phyloP scores from a whole-genome alignment of 2,113 vertebrate species.

The Capricornis sumatraensis region DNA sequence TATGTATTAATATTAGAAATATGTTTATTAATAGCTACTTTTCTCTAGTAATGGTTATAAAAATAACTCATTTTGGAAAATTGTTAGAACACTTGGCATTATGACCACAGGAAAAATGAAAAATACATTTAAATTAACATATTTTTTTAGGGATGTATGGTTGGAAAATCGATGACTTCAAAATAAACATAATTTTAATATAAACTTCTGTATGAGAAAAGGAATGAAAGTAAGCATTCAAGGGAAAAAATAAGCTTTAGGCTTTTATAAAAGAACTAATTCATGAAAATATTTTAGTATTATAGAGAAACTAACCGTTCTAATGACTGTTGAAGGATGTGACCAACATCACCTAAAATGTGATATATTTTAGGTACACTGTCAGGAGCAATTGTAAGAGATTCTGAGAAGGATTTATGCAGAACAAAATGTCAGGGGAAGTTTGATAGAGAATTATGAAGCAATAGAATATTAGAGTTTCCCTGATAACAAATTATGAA shows the following conservation, averaged over 20 bases:
- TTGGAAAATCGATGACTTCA: not conserved
- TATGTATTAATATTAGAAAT: not conserved
- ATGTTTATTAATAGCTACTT: not conserved
- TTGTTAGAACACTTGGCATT: not conserved
- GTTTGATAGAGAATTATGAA: not conserved
- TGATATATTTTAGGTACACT: not conserved
- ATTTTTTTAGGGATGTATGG: not conserved
- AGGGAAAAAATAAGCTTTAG: not conserved
- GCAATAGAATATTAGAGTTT: not conserved
- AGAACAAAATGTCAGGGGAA: not conserved
- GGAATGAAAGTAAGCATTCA: not conserved
- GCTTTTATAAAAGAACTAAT: not conserved
- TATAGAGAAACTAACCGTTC: not conserved
- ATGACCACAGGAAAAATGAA: not conserved
- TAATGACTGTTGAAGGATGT: not conserved
- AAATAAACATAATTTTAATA: not conserved
- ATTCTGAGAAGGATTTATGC: not conserved
- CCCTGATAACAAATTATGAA: not conserved
- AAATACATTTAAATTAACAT: not conserved
- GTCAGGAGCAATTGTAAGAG: not conserved
- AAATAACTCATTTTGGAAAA: not conserved
- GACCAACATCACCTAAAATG: not conserved
- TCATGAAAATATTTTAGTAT: not conserved
- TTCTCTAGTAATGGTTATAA: not conserved
- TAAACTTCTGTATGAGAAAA: not conserved